These are phyloP conservation scores for Ornithoptera priamus DNA, from an alignment of 2,888 invertebrate genomes.

Conservation along the genomic window DNA sequence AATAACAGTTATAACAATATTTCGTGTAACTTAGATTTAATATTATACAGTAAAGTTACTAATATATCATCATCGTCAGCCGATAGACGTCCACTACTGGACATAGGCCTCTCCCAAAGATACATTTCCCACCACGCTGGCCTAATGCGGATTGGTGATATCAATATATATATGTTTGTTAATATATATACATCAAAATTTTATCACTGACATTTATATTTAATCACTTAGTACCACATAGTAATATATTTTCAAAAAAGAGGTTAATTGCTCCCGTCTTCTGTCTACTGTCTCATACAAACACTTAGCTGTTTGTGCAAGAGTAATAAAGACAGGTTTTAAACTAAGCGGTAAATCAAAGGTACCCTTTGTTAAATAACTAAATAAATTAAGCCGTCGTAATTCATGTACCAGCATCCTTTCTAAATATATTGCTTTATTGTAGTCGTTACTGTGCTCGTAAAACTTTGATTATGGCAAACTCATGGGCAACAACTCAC, in stretches of 20 bases:
- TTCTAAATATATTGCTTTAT: constrained; percentile 37
- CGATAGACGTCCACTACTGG: too few species aligned
- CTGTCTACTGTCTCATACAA: not conserved
- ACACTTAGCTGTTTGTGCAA: not conserved
- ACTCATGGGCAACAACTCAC: constrained; percentile 8
- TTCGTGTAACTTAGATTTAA: too few species aligned
- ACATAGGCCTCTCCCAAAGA: too few species aligned
- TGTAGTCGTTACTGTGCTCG: constrained; percentile 30
- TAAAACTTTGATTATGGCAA: constrained; percentile 32
- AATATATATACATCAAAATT: too few species aligned
- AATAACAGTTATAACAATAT: too few species aligned
- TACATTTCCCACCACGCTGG: too few species aligned
- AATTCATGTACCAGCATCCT: constrained; percentile 29
- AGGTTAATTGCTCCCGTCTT: not conserved
- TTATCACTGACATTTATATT: not conserved
- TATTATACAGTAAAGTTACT: too few species aligned
- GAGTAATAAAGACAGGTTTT: not conserved
- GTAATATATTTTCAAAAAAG: not conserved
- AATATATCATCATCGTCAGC: too few species aligned
- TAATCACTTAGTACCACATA: not conserved
- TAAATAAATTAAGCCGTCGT: constrained; percentile 34
- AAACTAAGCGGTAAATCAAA: constrained; percentile 13
- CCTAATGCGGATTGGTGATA: too few species aligned
- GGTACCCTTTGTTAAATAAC: constrained; percentile 19
- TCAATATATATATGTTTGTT: too few species aligned